Percentiles rank a stretch among this genome's conserved stretches.
Conservation (phyloP, 2,797 vertebrate genomes). For the Sebastes goodei region DNA sequence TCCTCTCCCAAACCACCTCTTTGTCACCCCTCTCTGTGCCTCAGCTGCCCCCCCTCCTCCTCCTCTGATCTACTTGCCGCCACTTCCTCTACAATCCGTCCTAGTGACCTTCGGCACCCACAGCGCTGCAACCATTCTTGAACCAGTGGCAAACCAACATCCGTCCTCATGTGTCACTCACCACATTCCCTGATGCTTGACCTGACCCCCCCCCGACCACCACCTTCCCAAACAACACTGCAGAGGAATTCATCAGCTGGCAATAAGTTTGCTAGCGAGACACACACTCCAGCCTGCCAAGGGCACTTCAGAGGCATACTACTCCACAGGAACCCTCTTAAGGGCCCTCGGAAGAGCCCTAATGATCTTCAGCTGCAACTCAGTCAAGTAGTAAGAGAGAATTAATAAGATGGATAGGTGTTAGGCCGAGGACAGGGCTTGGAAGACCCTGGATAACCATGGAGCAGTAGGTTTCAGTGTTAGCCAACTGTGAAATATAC, state of each 20-base stretch:
- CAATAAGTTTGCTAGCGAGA: conserved; percentile 72
- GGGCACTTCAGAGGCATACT: conserved; percentile 74
- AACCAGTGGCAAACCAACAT: conserved; percentile 38
- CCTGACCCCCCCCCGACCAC: conserved; percentile 6
- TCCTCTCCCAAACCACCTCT: conserved; percentile 58
- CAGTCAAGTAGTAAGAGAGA: conserved; percentile 70
- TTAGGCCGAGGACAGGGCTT: conserved; percentile 50
- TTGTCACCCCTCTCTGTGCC: conserved; percentile 42
- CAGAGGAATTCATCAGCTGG: conserved; percentile 69
- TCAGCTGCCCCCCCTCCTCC: conserved; percentile 12
- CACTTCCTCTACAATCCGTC: conserved; percentile 23
- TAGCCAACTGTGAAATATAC: conserved; percentile 70
- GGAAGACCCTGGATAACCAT: conserved; percentile 52
- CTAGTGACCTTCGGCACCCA: conserved; percentile 54
- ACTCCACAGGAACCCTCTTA: conserved; percentile 70
- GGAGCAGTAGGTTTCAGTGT: conserved; percentile 48
- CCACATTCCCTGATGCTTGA: conserved; percentile 45
- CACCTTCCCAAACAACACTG: not conserved
- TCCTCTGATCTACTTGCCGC: conserved; percentile 11
- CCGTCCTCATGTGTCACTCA: conserved; percentile 43
- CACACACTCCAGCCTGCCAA: conserved; percentile 71
- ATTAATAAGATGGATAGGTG: conserved; percentile 65
- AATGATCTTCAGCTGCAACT: conserved; percentile 76
- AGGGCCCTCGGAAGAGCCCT: conserved; percentile 76
- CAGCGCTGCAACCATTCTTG: conserved; percentile 23